These are phyloP conservation scores for Rhodophaea formosa DNA, from an alignment of 2,888 invertebrate species.

Conservation along the genomic window DNA sequence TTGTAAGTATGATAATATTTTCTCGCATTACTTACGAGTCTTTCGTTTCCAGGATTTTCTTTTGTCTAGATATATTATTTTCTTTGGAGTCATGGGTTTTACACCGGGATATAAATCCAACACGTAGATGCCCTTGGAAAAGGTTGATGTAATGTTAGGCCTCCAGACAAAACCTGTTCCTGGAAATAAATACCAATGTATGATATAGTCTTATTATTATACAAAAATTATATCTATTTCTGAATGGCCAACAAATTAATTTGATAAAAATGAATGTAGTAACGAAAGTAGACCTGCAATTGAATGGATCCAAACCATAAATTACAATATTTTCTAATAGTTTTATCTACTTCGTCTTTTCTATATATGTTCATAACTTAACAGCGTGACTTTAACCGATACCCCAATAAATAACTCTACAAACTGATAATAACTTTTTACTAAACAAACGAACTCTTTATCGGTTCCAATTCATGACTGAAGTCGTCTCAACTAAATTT, in stretches of 20 bases:
- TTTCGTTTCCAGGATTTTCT: too few species aligned
- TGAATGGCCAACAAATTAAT: too few species aligned
- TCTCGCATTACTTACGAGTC: too few species aligned
- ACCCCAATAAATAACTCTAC: background rate
- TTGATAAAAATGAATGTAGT: background rate
- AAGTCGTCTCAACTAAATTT: background rate
- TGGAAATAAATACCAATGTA: too few species aligned
- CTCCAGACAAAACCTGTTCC: too few species aligned
- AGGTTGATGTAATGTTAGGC: too few species aligned
- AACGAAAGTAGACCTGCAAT: background rate
- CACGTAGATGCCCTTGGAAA: too few species aligned
- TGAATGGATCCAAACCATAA: background rate
- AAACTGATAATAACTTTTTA: background rate
- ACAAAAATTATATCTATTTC: too few species aligned
- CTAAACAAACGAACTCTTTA: constrained; percentile 9
- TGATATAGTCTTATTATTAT: too few species aligned
- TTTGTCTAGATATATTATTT: too few species aligned
- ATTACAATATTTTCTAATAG: background rate
- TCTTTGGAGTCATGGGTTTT: too few species aligned
- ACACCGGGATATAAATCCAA: too few species aligned
- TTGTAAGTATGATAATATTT: background rate
- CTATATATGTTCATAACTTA: background rate
- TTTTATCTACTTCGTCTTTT: background rate
- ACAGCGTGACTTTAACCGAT: constrained; percentile 4
- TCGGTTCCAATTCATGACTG: background rate